These are phyloP conservation scores for Styela plicata DNA, from an alignment of 23 tunicate species.

Conservation along the genomic window DNA sequence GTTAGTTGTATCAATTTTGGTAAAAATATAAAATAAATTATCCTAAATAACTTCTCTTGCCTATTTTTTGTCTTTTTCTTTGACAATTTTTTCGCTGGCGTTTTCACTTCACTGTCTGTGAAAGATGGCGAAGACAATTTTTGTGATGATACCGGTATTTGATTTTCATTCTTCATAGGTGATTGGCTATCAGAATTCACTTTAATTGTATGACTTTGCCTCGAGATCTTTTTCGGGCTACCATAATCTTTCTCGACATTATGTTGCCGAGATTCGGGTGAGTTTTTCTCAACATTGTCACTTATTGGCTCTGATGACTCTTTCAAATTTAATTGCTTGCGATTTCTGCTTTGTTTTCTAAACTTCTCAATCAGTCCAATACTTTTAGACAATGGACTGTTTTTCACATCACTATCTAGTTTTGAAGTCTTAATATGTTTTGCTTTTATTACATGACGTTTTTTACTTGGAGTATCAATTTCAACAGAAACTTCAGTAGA, in stretches of 20 bases:
- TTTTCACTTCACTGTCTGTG: too few species aligned
- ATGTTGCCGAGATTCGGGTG: neutral
- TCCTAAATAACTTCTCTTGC: too few species aligned
- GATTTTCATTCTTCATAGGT: too few species aligned
- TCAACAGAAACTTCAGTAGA: neutral
- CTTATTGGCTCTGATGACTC: neutral
- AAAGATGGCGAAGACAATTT: too few species aligned
- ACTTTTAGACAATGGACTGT: constrained; percentile 17
- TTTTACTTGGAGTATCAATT: neutral
- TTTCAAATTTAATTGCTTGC: neutral
- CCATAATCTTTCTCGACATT: neutral
- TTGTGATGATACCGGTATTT: too few species aligned
- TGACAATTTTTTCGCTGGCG: too few species aligned
- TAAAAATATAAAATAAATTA: too few species aligned
- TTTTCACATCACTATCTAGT: neutral
- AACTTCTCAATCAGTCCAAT: neutral
- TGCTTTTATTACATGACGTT: constrained; percentile 11
- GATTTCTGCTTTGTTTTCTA: neutral
- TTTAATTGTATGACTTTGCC: too few species aligned
- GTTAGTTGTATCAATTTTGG: too few species aligned
- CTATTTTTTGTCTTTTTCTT: too few species aligned
- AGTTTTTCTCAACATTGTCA: neutral
- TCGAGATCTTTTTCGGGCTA: neutral
- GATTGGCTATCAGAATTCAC: too few species aligned
- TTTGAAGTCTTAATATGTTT: neutral